phyloP scores from a whole-genome alignment of 1,140 invertebrate genomes.

The Drosophila persimilis region DNA sequence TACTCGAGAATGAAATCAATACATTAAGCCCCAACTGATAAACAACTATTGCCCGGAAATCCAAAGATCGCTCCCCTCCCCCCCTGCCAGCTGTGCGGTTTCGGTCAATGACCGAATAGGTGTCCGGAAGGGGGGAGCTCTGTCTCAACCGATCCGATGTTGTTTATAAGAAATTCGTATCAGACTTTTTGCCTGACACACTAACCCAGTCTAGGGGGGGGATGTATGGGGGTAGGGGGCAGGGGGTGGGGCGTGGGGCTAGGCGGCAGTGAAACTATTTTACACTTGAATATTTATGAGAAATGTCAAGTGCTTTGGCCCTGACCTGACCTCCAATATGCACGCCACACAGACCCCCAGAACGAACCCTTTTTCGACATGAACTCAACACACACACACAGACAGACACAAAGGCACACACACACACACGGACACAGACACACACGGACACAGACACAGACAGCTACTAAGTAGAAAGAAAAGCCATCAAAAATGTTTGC shows the following conservation, averaged over 20 bases:
- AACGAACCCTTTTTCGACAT: conserved; percentile 11
- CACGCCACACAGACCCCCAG: conserved; percentile 21
- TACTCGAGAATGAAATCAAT: too few species aligned
- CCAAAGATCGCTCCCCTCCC: too few species aligned
- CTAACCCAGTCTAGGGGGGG: conserved; percentile 18
- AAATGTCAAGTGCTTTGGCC: conserved; percentile 50
- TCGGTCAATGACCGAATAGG: conserved; percentile 22
- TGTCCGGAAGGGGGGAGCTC: too few species aligned
- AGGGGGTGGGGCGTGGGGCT: not conserved
- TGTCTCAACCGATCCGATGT: conserved; percentile 6
- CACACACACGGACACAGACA: too few species aligned
- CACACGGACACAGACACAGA: not conserved
- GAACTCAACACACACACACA: conserved; percentile 4
- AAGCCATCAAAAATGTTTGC: conserved; percentile 29
- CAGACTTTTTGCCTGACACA: conserved; percentile 31
- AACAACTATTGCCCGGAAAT: not conserved
- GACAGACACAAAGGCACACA: not conserved
- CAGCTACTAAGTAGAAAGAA: conserved; percentile 29
- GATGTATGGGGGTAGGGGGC: not conserved
- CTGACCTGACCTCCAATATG: conserved; percentile 42
- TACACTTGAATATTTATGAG: conserved; percentile 46
- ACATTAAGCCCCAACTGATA: too few species aligned
- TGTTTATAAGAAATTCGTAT: conserved; percentile 41
- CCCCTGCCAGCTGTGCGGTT: not conserved
- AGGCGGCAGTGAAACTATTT: conserved; percentile 19